Conservation (phyloP, 2,797 vertebrate species). For the Iguana delicatissima region DNA sequence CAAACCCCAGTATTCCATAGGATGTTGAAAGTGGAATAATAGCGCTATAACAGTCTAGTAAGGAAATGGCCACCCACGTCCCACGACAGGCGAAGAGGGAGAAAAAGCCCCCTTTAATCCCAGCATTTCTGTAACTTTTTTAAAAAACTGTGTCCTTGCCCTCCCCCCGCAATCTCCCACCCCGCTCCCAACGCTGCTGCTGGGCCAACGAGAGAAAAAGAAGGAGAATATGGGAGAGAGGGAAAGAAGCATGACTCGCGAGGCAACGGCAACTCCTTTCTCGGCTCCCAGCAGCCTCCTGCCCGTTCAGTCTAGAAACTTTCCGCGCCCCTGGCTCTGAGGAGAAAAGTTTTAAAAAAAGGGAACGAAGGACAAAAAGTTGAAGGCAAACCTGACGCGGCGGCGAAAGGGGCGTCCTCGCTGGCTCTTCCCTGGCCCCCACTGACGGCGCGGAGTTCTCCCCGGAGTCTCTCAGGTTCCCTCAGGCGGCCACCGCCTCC, state of each 20-base stretch:
- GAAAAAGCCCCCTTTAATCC: no score
- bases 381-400: constrained; percentile 58
- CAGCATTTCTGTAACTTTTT: neutral
- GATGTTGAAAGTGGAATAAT: no score
- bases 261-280: neutral
- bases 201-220: neutral
- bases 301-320: neutral
- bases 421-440: constrained; percentile 1
- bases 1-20: no score
- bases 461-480: neutral
- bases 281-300: neutral
- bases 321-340: neutral
- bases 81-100: neutral
- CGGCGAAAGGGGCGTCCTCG: neutral
- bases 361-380: neutral
- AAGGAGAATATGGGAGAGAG: no score
- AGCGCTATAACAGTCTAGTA: no score
- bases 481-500: constrained; percentile 9
- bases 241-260: neutral
- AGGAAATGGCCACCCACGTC: neutral
- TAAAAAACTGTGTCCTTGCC: no score
- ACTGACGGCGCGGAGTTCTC: neutral
- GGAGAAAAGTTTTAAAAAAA: no score
- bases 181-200: no score
- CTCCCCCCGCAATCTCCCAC: no score